These are phyloP conservation scores for Manis crassicaudata DNA, from an alignment of 2,797 vertebrate genomes.

Conservation along the genomic window DNA sequence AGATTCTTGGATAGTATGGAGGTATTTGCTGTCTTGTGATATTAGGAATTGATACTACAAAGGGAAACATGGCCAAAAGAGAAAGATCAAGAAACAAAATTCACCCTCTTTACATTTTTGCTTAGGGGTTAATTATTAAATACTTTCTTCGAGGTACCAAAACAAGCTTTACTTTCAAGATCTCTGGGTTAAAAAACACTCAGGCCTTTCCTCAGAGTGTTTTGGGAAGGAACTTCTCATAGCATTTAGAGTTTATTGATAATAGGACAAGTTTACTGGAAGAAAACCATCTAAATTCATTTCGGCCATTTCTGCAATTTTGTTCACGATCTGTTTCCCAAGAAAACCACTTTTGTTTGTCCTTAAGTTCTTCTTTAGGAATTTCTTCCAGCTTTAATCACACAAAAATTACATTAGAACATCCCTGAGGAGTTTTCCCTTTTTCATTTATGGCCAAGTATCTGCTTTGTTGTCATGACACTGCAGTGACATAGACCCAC, in stretches of 20 bases:
- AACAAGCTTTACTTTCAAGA: not conserved
- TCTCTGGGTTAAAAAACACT: not conserved
- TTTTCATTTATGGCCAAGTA: not conserved
- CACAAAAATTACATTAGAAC: not conserved
- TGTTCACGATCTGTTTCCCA: not conserved
- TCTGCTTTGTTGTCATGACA: not conserved
- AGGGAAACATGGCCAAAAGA: not conserved
- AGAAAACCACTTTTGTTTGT: not conserved
- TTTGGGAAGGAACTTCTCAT: not conserved
- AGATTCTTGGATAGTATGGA: not conserved
- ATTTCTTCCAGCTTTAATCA: not conserved
- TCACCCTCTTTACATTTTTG: not conserved
- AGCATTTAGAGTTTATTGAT: not conserved
- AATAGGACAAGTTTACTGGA: not conserved
- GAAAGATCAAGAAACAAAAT: not conserved
- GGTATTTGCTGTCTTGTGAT: not conserved
- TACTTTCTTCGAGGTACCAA: not conserved
- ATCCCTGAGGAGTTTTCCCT: not conserved
- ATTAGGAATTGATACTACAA: not conserved
- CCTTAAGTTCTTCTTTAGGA: not conserved
- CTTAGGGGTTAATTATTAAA: not conserved
- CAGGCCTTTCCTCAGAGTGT: not conserved
- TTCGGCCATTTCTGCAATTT: not conserved
- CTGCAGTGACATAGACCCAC: not conserved
- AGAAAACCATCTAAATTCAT: slow-evolving; percentile 5